Base-by-base conservation (phyloP, 2,797 vertebrate species). In the Buphagus erythrorhynchus region DNA sequence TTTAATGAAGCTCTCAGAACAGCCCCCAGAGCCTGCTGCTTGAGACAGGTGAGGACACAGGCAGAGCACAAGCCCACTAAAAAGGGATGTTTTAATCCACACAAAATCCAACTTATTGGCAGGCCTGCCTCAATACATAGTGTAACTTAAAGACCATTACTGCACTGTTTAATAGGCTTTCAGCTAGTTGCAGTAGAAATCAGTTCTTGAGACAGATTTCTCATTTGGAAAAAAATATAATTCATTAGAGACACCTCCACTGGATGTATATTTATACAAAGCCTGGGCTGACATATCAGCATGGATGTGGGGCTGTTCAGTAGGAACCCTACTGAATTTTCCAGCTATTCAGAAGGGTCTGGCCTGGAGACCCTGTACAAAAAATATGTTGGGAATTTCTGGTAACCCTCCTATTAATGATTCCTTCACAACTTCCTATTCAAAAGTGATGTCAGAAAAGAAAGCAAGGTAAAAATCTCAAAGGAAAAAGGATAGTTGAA, bases 1-100 rank as follows among this genome's bases (percentile, higher is more conserved):
- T 93, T 88, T 85, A 94, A 88, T 65, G 78, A 87, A 95, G 84
- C 46, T 93, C 68, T 89, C 92, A 75, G 59, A 92, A 65, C 48
- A 89, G 16, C 22, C 65, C 86, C 42, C 0, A 1, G 52, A 94
- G 84, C 72, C 63, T 80, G 55, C 36, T 4, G 7, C 61, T 74
- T 9, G 16, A 85, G 29, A 76, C 51, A n/a, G 76, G 40, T 59
- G 73, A 93, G 63, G 80, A 66, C 88, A 35, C 0, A 2, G 71
- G 55, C 83, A 59, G 11, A 73, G 83, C 57, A 40, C 49, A 87
- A 87, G 88, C 48, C 55, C 5, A 5, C 18, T 86, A 25, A 83
- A 89, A 93, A 77, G 45, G 54, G 11, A 21, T 24, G 38, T 28
- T 92, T 88, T 48, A 36, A 31, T 76, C 58, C 42, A 69, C 36